These are phyloP conservation scores for Merops nubicus DNA, from an alignment of 2,113 vertebrate genomes.

Conservation along the genomic window DNA sequence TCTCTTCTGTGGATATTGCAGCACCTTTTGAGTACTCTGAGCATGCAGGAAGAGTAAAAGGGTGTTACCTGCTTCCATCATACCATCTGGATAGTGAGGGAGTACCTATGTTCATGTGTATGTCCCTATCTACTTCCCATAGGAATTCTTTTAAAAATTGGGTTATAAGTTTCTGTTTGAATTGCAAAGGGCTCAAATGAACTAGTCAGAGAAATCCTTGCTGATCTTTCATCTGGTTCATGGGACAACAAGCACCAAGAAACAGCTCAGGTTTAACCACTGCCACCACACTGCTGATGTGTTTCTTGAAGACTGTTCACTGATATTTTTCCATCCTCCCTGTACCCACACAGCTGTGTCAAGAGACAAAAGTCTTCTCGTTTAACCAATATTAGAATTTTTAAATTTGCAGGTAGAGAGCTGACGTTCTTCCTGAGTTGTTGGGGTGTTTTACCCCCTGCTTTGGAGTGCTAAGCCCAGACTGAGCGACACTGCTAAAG, in stretches of 20 bases:
- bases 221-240: background rate
- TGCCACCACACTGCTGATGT: background rate
- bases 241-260: background rate
- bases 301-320: background rate
- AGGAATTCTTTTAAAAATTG: background rate
- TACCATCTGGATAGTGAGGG: background rate
- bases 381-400: background rate
- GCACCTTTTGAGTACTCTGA: background rate
- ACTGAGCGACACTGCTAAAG: background rate
- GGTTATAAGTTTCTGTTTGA: background rate
- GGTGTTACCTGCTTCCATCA: background rate
- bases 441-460: background rate
- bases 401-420: background rate
- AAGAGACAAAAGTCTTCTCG: background rate
- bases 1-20: background rate
- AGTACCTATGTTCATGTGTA: background rate
- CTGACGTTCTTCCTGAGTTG: background rate
- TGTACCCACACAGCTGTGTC: background rate
- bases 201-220: background rate
- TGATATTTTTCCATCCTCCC: background rate
- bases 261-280: background rate
- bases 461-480: background rate
- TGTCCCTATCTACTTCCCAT: background rate
- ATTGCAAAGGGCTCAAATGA: background rate
- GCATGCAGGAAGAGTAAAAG: background rate